Conservation (phyloP, 2,113 vertebrate species). For the Pluvianellus socialis region DNA sequence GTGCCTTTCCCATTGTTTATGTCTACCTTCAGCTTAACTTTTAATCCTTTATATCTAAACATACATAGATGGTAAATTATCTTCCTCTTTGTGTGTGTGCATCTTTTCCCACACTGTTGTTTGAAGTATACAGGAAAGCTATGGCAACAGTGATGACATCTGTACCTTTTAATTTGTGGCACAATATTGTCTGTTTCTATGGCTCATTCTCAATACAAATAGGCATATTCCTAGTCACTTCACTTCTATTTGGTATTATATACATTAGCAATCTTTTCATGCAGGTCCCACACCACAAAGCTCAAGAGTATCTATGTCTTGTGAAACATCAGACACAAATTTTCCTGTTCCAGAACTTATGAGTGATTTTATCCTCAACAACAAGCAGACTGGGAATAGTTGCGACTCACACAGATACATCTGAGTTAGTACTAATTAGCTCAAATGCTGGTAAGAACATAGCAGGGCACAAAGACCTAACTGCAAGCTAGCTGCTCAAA, state of each 20-base stretch:
- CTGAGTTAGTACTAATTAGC: background rate
- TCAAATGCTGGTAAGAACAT: background rate
- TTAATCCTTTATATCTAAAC: background rate
- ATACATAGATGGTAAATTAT: background rate
- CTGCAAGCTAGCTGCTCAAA: background rate
- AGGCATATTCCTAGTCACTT: background rate
- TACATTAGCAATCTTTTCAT: background rate
- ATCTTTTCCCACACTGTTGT: background rate
- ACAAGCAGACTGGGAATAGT: background rate
- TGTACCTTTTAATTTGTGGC: background rate
- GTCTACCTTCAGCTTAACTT: background rate
- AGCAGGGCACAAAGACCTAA: background rate
- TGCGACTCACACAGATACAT: background rate
- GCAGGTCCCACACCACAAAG: background rate
- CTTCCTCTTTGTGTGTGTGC: background rate
- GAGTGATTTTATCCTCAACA: background rate
- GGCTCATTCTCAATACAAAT: background rate
- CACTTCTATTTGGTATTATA: background rate
- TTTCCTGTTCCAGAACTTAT: background rate
- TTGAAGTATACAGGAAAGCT: background rate
- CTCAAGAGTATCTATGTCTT: background rate
- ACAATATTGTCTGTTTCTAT: background rate
- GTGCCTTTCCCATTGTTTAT: background rate
- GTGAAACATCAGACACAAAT: slow-evolving; percentile 14
- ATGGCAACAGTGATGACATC: background rate